Percentiles rank a stretch among this genome's conserved stretches.
Evolutionary conservation across 2,113 vertebrate species (phyloP).

Genomic region (Pyxicephalus adspersus): DNA sequence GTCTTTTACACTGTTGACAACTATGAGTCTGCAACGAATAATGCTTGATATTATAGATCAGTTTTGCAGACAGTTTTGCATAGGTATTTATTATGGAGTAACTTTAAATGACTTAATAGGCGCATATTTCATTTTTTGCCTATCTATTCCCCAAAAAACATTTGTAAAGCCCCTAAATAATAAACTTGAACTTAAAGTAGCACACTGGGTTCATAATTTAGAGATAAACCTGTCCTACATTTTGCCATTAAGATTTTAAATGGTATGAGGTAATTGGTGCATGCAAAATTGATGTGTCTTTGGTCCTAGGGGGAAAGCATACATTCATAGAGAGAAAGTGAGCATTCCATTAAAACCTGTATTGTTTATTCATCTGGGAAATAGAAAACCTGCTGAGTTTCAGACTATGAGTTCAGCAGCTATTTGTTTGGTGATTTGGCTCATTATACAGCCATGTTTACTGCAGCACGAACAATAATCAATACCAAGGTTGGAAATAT

Average conservation of each 20-base stretch:
- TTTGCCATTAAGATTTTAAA: conserved; percentile 51
- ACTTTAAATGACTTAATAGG: not conserved
- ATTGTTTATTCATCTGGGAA: conserved; percentile 47
- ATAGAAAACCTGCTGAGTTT: conserved; percentile 39
- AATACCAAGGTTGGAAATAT: conserved; percentile 27
- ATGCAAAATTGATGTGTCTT: conserved; percentile 44
- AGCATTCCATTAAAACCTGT: conserved; percentile 48
- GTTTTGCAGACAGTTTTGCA: not conserved
- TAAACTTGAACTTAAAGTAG: conserved; percentile 11
- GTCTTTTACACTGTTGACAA: not conserved
- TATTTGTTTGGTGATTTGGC: conserved; percentile 40
- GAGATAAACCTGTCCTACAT: conserved; percentile 41
- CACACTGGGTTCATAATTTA: conserved; percentile 25
- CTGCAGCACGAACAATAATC: not conserved
- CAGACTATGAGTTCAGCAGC: conserved; percentile 7
- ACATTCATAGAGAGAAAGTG: conserved; percentile 45
- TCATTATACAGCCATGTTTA: conserved; percentile 35
- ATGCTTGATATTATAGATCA: not conserved
- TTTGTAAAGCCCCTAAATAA: not conserved
- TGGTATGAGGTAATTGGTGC: conserved; percentile 40
- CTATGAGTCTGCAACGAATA: not conserved
- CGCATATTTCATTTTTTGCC: not conserved
- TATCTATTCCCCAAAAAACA: not conserved
- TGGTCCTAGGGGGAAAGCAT: conserved; percentile 37
- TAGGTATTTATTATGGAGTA: not conserved